Percentiles rank a stretch among this genome's conserved stretches.
Conservation (phyloP, 64 coral and sea anemone species). For the Astreopora myriophthalma region DNA sequence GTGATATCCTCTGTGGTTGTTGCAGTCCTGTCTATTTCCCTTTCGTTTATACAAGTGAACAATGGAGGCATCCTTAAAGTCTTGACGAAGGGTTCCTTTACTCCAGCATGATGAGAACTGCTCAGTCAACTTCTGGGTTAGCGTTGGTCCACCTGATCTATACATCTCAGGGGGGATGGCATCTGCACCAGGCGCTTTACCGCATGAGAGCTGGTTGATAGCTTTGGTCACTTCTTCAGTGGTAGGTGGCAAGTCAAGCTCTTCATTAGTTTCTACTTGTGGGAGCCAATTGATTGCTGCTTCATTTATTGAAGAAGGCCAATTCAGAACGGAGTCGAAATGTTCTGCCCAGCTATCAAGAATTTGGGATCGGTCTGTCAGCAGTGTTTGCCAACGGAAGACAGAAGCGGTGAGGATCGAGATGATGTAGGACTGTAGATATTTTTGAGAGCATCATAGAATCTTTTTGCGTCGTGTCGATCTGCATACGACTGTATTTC, state of each 20-base stretch:
- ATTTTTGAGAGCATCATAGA: constrained; percentile 20
- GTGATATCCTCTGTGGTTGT: constrained; percentile 25
- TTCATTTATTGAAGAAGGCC: not conserved
- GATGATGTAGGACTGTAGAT: constrained; percentile 1
- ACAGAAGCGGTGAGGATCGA: not conserved
- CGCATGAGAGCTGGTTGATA: constrained; percentile 4
- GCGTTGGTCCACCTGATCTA: not conserved
- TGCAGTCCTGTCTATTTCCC: not conserved
- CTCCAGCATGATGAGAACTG: not conserved
- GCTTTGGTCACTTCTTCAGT: constrained; percentile 12
- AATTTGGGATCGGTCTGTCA: not conserved
- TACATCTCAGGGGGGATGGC: constrained; percentile 22
- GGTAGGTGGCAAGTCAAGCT: constrained; percentile 12
- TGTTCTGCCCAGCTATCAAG: constrained; percentile 7
- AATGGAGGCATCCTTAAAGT: constrained; percentile 16
- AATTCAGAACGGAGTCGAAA: not conserved
- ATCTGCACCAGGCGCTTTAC: constrained; percentile 17
- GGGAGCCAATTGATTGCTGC: not conserved
- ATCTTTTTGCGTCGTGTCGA: constrained; percentile 12
- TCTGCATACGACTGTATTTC: constrained; percentile 59
- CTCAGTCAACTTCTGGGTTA: not conserved
- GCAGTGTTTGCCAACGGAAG: not conserved
- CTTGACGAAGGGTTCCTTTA: not conserved
- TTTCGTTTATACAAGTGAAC: constrained; percentile 28
- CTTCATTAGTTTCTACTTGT: not conserved